phyloP scores from a whole-genome alignment of 2,113 vertebrate genomes.

The Anser brachyrhynchus region DNA sequence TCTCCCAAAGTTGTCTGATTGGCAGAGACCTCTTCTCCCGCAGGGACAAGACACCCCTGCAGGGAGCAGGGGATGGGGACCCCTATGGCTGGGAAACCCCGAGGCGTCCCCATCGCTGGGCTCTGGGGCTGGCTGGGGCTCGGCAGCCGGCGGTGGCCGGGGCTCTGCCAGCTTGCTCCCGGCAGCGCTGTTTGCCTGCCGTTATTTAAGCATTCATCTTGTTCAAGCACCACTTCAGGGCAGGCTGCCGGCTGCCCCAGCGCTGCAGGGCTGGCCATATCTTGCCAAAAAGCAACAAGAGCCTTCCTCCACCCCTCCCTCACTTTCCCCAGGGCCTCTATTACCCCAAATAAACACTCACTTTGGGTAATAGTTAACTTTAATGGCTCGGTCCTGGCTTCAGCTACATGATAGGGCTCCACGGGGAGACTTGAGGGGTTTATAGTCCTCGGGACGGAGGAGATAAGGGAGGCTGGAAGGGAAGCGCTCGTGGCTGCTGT shows the following conservation, averaged over 20 bases:
- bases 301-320: neutral
- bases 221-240: slow-evolving; percentile 1
- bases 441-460: neutral
- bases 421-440: neutral
- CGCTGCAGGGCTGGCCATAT: neutral
- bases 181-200: neutral
- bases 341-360: slow-evolving; percentile 66
- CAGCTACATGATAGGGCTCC: neutral
- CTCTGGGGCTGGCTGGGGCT: neutral
- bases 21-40: neutral
- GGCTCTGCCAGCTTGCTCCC: neutral
- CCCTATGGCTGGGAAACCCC: rapidly evolving
- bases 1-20: rapidly evolving
- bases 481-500: neutral
- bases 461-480: slow-evolving; percentile 44
- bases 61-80: neutral
- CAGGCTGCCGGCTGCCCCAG: neutral
- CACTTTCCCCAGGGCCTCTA: slow-evolving; percentile 54
- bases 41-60: rapidly evolving
- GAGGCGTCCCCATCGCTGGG: rapidly evolving
- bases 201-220: slow-evolving; percentile 40
- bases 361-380: slow-evolving; percentile 68
- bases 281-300: neutral
- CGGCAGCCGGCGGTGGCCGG: rapidly evolving
- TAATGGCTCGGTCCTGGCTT: slow-evolving; percentile 26